Conservation (phyloP, 2,888 invertebrate species). For the Abrostola triplasia region DNA sequence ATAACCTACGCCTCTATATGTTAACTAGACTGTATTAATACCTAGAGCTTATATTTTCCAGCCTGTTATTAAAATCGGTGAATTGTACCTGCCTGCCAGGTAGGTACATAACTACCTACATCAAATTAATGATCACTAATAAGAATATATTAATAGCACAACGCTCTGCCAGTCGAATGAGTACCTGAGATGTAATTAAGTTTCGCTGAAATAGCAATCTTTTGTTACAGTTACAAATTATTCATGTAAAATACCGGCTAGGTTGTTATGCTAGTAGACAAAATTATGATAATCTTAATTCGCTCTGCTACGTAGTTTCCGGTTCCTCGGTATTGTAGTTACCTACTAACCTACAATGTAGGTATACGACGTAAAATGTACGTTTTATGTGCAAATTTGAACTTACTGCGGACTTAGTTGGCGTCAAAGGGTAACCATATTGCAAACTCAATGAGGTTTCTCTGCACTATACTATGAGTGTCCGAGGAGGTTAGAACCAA, state of each 20-base stretch:
- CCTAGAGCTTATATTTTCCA: no score
- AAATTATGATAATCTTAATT: slow-evolving; percentile 45
- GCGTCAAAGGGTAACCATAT: slow-evolving; percentile 75
- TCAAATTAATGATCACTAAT: no score
- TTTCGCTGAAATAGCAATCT: slow-evolving; percentile 22
- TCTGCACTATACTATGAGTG: slow-evolving; percentile 68
- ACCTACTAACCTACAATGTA: no score
- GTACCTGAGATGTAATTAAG: slow-evolving; percentile 6
- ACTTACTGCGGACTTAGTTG: slow-evolving; percentile 68
- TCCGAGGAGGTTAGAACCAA: slow-evolving; percentile 64
- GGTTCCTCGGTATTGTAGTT: slow-evolving; percentile 15
- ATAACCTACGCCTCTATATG: no score
- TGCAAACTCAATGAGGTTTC: slow-evolving; percentile 66
- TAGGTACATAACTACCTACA: no score
- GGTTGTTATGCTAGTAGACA: slow-evolving; percentile 21
- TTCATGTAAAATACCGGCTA: slow-evolving; percentile 22
- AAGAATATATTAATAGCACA: no score
- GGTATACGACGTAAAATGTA: slow-evolving; percentile 26
- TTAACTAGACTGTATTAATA: no score
- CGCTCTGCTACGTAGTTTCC: slow-evolving; percentile 20
- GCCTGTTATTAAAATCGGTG: no score
- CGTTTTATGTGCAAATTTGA: slow-evolving; percentile 35
- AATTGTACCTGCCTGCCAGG: no score
- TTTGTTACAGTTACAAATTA: slow-evolving; percentile 16
- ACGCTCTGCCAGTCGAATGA: background rate